A percentile compares a stretch with the other conserved stretches of the same genome.
Conservation (phyloP, 2,888 invertebrate genomes). For the Thyatira batis region DNA sequence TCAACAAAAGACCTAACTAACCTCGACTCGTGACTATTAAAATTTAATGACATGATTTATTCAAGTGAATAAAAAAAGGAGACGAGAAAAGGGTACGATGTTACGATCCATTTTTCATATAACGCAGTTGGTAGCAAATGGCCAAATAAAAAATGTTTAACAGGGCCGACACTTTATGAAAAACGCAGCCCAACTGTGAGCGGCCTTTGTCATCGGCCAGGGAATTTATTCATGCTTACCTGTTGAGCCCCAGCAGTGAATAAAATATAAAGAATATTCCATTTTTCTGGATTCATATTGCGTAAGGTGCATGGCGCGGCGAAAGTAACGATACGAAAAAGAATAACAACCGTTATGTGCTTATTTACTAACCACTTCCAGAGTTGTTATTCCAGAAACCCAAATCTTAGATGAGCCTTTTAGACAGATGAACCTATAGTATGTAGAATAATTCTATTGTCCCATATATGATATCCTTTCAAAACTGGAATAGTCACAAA, state of each 20-base stretch:
- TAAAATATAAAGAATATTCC: slow-evolving; percentile 78
- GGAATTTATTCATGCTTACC: slow-evolving; percentile 78
- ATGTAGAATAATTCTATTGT: no score
- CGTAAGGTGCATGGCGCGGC: slow-evolving; percentile 52
- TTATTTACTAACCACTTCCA: no score
- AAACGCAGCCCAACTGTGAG: slow-evolving; percentile 70
- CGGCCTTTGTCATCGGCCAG: slow-evolving; percentile 76
- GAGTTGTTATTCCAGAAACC: no score
- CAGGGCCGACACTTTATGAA: slow-evolving; percentile 80
- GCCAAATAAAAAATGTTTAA: slow-evolving; percentile 80
- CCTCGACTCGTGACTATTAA: slow-evolving; percentile 78
- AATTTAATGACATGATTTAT: slow-evolving; percentile 83
- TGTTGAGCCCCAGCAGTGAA: slow-evolving; percentile 77
- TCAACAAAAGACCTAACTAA: slow-evolving; percentile 80
- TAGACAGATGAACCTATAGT: no score
- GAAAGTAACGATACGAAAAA: slow-evolving; percentile 40
- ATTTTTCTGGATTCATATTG: slow-evolving; percentile 78
- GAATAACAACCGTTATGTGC: not conserved
- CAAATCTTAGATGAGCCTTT: no score
- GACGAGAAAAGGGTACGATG: slow-evolving; percentile 79
- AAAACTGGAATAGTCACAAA: no score
- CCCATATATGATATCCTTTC: no score
- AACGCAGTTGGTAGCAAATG: slow-evolving; percentile 83
- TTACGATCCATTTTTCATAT: slow-evolving; percentile 82
- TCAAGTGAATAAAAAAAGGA: slow-evolving; percentile 64